Evolutionary conservation across 2,797 vertebrate genomes (phyloP), one percentile per base, ranked within the genome.

Genomic region (Acanthurus lineatus): DNA sequence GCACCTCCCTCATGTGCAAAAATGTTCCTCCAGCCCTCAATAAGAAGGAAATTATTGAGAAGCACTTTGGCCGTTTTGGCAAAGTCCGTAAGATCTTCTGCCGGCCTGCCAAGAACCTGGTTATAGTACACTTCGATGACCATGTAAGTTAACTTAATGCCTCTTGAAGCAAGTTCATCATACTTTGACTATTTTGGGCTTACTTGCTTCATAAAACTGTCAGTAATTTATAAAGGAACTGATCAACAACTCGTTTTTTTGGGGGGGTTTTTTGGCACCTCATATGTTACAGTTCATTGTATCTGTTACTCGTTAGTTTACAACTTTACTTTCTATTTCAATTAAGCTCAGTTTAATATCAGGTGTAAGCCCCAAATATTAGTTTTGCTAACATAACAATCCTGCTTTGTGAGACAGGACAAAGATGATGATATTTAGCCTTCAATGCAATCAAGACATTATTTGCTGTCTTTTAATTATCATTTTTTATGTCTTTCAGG

Each of bases 1-100:
- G 94, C 81, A 97, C 92, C 0, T 58, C 67, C 5, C 85, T 99
- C 74, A 94, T 94, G 73, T 97, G 97, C 85, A 97, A 94, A 88
- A 96, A 97, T 22, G 35, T 99, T 15, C 97, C 97, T 0, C 88
- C 91, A 4, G 82, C 63, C 15, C 93, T 97, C 49, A 99, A 98
- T 63, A 94, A 90, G 76, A 96, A 96, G 83, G 88, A 93, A 0
- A 53, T 89, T 1, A 75, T 99, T 12, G 93, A 95, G 85, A 96
- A 95, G 20, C 96, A 98, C 86, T 99, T 99, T 0, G 42, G 90
- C 4, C 96, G 91, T 49, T 97, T 96, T 0, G 97, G 96, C 0
- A 96, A 95, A 89, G 94, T 99, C 53, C 84, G 91, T 1, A 96
- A 90, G 20, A 10, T 98, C 56, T 91, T 89, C 72, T 97, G 95